Evolutionary conservation across 2,797 vertebrate genomes (phyloP), one percentile per base, ranked within the genome.

Genomic region (Aphelocoma californica): DNA sequence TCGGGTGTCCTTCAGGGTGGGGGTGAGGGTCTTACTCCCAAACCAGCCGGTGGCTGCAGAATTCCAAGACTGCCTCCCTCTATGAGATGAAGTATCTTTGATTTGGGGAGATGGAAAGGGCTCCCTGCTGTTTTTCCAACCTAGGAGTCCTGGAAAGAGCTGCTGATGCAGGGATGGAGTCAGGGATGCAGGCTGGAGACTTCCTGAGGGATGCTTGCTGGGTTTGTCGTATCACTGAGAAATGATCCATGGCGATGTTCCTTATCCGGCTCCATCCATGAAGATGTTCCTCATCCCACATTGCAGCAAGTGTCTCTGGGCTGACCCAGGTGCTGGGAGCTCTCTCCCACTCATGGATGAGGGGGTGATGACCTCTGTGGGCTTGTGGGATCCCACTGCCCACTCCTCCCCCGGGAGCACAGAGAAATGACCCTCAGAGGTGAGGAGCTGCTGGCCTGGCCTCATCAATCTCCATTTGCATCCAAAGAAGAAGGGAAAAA

Each of bases 401-500:
- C 86, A 2, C 56, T 78, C n/a, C 83, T 69, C 7, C 24, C 26
- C 31, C 0, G 0, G 53, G 36, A 84, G 19, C 44, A 54, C 7
- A 3, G 26, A 64, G 57, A 44, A 89, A 82, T 40, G 61, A 64
- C 64, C 91, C 87, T 88, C 70, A 3, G 71, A 85, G 93, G 90
- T 71, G 50, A 71, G 54, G 58, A 75, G 56, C 64, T 1, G 12
- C 60, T 24, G 4, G 18, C 56, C 54, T 42, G 82, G 53, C 21
- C 80, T 93, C 93, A 93, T 81, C 81, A 36, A 94, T 91, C 95
- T 92, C 71, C 45, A 65, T 92, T 72, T 86, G 81, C 82, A 84
- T 84, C 60, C 64, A 51, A 92, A 89, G 29, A n/a, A 61, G 26
- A 21, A 53, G 8, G 38, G 8, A 2, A 12, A 38, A 31, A 31